Evolutionary conservation across 2,113 vertebrate species (phyloP).

Genomic region (Orientallactaga bullata): DNA sequence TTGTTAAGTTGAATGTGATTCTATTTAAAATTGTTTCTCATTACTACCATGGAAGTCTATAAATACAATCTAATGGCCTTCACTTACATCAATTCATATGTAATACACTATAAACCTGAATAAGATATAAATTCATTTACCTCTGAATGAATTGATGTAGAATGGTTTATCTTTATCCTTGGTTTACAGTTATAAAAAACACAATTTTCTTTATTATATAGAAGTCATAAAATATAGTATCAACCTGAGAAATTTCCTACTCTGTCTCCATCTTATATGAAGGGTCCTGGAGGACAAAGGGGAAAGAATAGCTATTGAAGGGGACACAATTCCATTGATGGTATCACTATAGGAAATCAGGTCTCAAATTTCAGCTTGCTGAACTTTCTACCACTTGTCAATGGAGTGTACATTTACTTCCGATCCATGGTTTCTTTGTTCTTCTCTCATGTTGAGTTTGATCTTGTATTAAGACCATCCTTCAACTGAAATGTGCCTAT

Average conservation of each 20-base stretch:
- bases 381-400: neutral
- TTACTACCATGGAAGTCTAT: neutral
- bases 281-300: neutral
- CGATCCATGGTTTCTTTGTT: neutral
- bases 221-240: neutral
- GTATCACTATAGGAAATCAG: neutral
- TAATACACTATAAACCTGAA: neutral
- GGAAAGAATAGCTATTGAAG: neutral
- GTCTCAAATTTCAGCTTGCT: conserved; percentile 12
- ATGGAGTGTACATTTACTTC: neutral
- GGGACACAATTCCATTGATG: neutral
- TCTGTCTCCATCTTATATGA: neutral
- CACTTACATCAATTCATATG: neutral
- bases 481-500: neutral
- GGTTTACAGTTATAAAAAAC: neutral
- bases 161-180: neutral
- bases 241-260: neutral
- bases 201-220: neutral
- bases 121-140: conserved; percentile 17
- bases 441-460: neutral
- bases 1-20: neutral
- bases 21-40: neutral
- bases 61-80: neutral
- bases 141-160: neutral
- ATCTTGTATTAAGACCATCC: neutral